Conservation (phyloP, 1,140 invertebrate species). For the Drosophila bocqueti region DNA sequence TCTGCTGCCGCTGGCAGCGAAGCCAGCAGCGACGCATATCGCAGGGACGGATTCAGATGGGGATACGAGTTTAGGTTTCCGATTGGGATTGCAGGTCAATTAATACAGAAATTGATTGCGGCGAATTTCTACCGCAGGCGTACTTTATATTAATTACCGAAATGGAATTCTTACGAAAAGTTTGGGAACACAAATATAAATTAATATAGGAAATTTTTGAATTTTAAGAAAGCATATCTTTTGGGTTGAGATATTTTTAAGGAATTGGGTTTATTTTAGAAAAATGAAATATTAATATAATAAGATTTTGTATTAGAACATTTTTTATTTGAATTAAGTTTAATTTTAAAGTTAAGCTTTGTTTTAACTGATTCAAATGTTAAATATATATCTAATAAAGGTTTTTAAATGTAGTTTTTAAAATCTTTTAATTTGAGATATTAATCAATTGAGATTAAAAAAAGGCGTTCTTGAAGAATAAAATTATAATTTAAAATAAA, state of each 20-base stretch:
- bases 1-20: constrained; percentile 45
- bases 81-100: constrained; percentile 41
- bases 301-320: too few species aligned
- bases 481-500: neutral
- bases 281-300: neutral
- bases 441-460: too few species aligned
- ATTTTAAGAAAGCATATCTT: too few species aligned
- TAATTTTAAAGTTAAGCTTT: too few species aligned
- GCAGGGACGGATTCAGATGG: constrained; percentile 46
- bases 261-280: neutral
- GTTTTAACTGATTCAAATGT: too few species aligned
- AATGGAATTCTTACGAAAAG: neutral
- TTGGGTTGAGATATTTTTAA: too few species aligned
- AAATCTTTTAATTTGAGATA: neutral
- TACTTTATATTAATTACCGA: constrained; percentile 32
- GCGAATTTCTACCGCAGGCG: constrained; percentile 4
- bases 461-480: too few species aligned
- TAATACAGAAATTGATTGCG: constrained; percentile 43
- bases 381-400: too few species aligned
- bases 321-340: too few species aligned
- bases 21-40: constrained; percentile 46
- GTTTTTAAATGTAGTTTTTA: too few species aligned
- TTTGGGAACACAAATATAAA: neutral
- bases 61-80: constrained; percentile 7
- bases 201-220: neutral